These are phyloP conservation scores for Dendropsophus ebraccatus DNA, from an alignment of 2,113 vertebrate species.

Conservation along the genomic window DNA sequence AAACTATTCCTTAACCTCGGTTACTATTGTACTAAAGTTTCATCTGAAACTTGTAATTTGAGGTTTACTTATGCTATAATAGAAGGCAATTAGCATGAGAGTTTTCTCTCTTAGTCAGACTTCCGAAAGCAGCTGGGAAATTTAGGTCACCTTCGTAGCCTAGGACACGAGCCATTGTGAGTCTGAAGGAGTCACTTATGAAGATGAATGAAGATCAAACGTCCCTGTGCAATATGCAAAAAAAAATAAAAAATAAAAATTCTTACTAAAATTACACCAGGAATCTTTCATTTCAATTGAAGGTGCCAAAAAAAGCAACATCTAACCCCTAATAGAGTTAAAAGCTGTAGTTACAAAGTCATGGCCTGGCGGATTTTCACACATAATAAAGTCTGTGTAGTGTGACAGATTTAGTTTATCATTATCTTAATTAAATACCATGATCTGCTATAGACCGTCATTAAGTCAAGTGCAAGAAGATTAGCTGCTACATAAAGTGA, in stretches of 20 bases:
- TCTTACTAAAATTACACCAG: not conserved
- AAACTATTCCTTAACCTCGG: not conserved
- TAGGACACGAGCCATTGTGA: constrained; percentile 30
- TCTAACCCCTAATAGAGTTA: not conserved
- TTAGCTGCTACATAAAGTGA: not conserved
- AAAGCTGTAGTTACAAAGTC: not conserved
- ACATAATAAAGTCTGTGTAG: not conserved
- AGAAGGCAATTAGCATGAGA: constrained; percentile 41
- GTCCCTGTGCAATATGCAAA: not conserved
- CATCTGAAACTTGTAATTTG: constrained; percentile 45
- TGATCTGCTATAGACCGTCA: not conserved
- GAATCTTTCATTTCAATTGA: not conserved
- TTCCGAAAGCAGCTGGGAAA: constrained; percentile 19
- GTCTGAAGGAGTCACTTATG: not conserved
- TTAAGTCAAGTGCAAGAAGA: not conserved
- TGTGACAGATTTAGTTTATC: constrained; percentile 14
- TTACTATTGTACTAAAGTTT: constrained; percentile 35
- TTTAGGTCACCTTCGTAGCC: constrained; percentile 43
- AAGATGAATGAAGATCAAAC: not conserved
- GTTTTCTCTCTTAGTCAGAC: constrained; percentile 21
- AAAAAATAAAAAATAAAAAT: not conserved
- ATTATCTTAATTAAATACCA: not conserved
- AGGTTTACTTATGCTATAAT: constrained; percentile 41
- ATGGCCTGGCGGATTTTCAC: not conserved
- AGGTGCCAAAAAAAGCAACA: not conserved